Evolutionary conservation across 2,113 vertebrate genomes (phyloP), one percentile per base, ranked within the genome.

Genomic region (Neopipo cinnamomea): DNA sequence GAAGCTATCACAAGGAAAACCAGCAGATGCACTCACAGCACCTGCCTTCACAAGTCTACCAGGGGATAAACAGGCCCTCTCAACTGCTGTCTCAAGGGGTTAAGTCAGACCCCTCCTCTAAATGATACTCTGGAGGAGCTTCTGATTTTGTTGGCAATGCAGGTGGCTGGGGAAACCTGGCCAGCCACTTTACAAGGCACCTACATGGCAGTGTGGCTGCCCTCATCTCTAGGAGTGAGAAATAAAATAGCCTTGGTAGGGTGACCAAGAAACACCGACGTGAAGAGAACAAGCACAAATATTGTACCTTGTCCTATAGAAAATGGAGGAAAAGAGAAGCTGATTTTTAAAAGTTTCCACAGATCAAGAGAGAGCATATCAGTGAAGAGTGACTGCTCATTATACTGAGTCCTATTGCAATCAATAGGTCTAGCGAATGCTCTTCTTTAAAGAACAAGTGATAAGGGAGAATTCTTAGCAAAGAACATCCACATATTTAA

Each of bases 51-150:
- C 20, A 58, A 39, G 19, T 14, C 8, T 44, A 39, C 23, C 3
- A 0, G 0, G 13, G 41, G 35, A 33, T 21, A 28, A 89, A 22
- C 1, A 2, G 56, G 20, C 14, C 6, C 19, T 19, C 56, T 56
- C 22, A 27, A 20, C 46, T 33, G 20, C 30, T 52, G 25, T 18
- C 28, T 25, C 37, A 42, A 33, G 41, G 31, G 23, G 4, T 31
- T 42, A 63, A 66, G 14, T n/a, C 53, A 73, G 28, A n/a, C 1
- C 6, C 17, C 13, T 68, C 21, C 31, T 39, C 37, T 77, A 77
- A 68, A 33, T 25, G 55, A 19, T 0, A 0, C 19, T 42, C 39
- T 41, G 39, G 39, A 41, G 39, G 39, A 41, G 39, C 39, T 41
- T 41, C 39, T 61, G n/a, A n/a, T 85, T 81, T 77, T 6, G 1